Conservation (phyloP, 2,888 invertebrate genomes). For the Brachylomia viminalis region DNA sequence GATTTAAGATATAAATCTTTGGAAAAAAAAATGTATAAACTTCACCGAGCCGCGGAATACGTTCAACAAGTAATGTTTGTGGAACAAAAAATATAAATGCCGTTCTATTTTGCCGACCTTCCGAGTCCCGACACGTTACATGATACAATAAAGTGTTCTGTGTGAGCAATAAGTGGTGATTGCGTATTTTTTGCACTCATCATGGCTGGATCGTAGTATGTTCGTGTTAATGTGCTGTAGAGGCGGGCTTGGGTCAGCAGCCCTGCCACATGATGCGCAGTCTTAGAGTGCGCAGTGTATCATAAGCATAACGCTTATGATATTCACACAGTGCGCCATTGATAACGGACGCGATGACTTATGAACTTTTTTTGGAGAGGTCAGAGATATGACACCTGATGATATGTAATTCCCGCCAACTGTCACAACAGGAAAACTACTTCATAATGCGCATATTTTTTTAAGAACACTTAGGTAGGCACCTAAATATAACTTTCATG, state of each 20-base stretch:
- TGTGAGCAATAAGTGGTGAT: conserved; percentile 24
- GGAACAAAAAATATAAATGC: conserved; percentile 38
- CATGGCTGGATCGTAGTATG: conserved; percentile 22
- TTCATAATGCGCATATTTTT: not conserved
- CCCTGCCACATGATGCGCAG: conserved; percentile 74
- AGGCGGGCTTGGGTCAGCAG: conserved; percentile 71
- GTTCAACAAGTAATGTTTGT: conserved; percentile 41
- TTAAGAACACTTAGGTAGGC: not conserved
- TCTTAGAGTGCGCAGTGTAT: conserved; percentile 48
- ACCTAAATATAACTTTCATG: not conserved
- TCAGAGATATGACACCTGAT: conserved; percentile 56
- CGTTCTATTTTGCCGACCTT: conserved; percentile 30
- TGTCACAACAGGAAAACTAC: not conserved
- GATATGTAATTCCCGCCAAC: conserved; percentile 25
- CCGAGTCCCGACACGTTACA: conserved; percentile 12
- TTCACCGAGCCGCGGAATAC: conserved; percentile 38
- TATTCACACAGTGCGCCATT: conserved; percentile 74
- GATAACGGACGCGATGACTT: conserved; percentile 68
- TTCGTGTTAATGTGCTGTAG: conserved; percentile 44
- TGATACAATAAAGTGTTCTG: conserved; percentile 7
- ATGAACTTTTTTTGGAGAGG: conserved; percentile 55
- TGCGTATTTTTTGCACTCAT: conserved; percentile 41
- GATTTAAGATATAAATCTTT: conserved; percentile 55
- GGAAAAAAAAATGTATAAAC: conserved; percentile 35
- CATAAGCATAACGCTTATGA: conserved; percentile 70